Conservation (phyloP, 2,888 invertebrate genomes). For the Lypha dubia region DNA sequence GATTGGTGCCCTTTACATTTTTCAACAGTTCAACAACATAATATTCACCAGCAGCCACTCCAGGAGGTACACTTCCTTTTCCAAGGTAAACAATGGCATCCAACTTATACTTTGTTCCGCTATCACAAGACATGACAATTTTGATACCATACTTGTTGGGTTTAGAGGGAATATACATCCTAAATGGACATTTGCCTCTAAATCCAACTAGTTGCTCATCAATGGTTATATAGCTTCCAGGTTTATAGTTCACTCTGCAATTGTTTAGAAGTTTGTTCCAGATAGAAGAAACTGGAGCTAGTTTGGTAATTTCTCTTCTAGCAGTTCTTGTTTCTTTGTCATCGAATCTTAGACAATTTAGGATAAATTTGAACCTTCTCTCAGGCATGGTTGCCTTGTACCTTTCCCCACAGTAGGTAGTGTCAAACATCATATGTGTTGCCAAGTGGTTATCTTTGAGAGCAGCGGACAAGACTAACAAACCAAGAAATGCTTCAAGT, state of each 20-base stretch:
- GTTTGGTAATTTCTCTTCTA: conserved; percentile 38
- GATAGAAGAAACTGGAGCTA: conserved; percentile 34
- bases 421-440: conserved; percentile 21
- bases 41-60: conserved; percentile 46
- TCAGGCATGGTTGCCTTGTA: neutral
- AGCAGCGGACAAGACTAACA: conserved; percentile 10
- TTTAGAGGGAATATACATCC: conserved; percentile 29
- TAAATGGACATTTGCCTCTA: conserved; percentile 24
- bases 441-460: neutral
- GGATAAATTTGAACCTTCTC: no score
- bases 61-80: conserved; percentile 33
- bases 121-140: conserved; percentile 41
- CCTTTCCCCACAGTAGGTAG: conserved; percentile 33
- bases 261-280: conserved; percentile 27
- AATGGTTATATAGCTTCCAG: conserved; percentile 45
- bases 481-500: conserved; percentile 9
- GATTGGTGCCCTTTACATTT: conserved; percentile 28
- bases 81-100: conserved; percentile 43
- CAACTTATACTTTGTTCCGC: conserved; percentile 41
- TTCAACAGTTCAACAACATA: conserved; percentile 44
- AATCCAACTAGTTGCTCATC: conserved; percentile 16
- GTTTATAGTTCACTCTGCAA: conserved; percentile 51
- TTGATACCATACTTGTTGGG: conserved; percentile 51
- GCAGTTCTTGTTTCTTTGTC: conserved; percentile 39
- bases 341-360: conserved; percentile 20